Evolutionary conservation across 23 tunicate species (phyloP).

Genomic region (Trididemnum clinides): DNA sequence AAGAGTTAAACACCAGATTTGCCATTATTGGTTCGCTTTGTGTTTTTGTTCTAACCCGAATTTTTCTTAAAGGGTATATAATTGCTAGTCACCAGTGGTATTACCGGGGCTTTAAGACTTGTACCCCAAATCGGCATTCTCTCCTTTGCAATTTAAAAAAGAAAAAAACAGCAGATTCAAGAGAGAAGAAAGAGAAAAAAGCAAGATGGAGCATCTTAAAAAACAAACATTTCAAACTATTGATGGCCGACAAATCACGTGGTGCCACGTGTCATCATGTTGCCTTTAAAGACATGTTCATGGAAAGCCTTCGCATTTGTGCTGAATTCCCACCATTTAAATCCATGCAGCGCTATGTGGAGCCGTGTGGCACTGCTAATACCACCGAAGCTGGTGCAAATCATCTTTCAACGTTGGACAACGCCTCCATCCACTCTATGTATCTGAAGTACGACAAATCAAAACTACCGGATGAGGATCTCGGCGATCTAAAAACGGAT

Average conservation of each 20-base stretch:
- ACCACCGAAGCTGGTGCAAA: too few species aligned
- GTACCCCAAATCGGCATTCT: too few species aligned
- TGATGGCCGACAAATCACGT: neutral
- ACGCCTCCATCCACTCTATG: too few species aligned
- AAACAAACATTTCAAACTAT: neutral
- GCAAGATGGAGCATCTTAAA: neutral
- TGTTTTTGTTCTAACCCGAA: slow-evolving; percentile 13
- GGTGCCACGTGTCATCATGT: neutral
- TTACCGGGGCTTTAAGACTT: neutral
- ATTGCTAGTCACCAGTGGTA: slow-evolving; percentile 38
- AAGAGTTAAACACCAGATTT: neutral
- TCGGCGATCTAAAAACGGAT: too few species aligned
- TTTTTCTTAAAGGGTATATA: slow-evolving; percentile 41
- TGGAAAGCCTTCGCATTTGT: neutral
- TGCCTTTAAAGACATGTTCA: neutral
- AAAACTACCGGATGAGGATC: neutral
- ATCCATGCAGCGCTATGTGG: too few species aligned
- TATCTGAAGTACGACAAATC: slow-evolving; percentile 13
- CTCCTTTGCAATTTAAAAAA: neutral
- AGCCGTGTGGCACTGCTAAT: too few species aligned
- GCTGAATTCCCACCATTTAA: too few species aligned
- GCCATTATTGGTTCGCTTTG: neutral
- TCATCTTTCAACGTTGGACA: too few species aligned
- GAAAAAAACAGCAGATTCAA: neutral
- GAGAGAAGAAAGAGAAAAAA: neutral